These are phyloP conservation scores for Stomatorhinus ivindoensis DNA, from an alignment of 2,113 vertebrate species.

Conservation along the genomic window DNA sequence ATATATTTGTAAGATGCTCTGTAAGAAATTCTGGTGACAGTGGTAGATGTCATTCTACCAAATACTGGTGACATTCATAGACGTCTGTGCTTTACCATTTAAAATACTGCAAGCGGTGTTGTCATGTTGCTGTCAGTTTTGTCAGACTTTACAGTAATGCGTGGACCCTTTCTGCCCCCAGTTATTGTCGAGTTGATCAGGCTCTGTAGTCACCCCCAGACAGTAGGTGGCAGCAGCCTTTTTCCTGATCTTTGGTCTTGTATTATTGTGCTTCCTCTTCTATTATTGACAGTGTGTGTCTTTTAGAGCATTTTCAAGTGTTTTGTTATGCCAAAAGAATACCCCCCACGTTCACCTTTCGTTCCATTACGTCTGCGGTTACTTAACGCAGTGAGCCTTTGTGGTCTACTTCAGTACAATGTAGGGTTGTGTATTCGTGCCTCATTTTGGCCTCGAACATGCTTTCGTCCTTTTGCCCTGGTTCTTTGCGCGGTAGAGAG, in stretches of 20 bases:
- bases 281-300: background rate
- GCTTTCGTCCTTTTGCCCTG: background rate
- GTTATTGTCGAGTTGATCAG: background rate
- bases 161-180: background rate
- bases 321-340: background rate
- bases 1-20: background rate
- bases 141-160: background rate
- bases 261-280: background rate
- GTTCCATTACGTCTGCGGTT: background rate
- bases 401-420: background rate
- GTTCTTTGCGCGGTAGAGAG: background rate
- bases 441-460: background rate
- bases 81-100: background rate
- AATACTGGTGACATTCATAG: no score
- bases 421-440: background rate
- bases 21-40: background rate
- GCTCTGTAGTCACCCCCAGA: background rate
- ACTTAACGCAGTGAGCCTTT: background rate
- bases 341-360: background rate
- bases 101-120: background rate
- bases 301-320: background rate
- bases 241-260: background rate
- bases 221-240: background rate
- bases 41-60: background rate
- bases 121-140: background rate